Evolutionary conservation across 2,888 invertebrate genomes (phyloP).

Genomic region (Mycalesis mineus): DNA sequence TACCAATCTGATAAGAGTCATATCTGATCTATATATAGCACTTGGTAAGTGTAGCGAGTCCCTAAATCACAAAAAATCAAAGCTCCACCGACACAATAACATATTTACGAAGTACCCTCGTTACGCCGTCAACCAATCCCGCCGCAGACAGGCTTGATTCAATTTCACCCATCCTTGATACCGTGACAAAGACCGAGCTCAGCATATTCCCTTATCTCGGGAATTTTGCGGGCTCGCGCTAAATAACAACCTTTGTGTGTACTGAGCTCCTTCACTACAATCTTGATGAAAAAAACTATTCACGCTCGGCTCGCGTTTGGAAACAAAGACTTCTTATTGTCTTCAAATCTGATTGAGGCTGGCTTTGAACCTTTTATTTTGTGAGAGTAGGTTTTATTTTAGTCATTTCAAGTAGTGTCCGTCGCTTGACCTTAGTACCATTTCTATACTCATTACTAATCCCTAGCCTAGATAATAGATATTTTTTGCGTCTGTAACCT

Average conservation of each 20-base stretch:
- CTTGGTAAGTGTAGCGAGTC: too few species aligned
- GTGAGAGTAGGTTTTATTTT: neutral
- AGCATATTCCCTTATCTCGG: slow-evolving; percentile 14
- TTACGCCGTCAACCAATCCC: slow-evolving; percentile 9
- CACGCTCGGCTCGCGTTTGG: slow-evolving; percentile 9
- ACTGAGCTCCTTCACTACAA: slow-evolving; percentile 16
- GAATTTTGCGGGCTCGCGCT: slow-evolving; percentile 11
- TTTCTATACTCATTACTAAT: too few species aligned
- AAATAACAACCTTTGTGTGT: slow-evolving; percentile 13
- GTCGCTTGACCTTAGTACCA: neutral
- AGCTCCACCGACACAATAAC: slow-evolving; percentile 1
- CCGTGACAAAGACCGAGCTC: slow-evolving; percentile 14
- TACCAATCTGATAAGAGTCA: too few species aligned
- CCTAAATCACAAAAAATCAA: slow-evolving; percentile 1
- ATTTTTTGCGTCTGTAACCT: too few species aligned
- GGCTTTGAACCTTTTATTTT: neutral
- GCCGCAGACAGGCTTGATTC: slow-evolving; percentile 14
- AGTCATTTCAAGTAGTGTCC: neutral
- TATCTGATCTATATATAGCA: too few species aligned
- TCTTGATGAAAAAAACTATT: slow-evolving; percentile 21
- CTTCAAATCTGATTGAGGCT: slow-evolving; percentile 7
- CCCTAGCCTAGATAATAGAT: too few species aligned
- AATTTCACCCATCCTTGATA: slow-evolving; percentile 21
- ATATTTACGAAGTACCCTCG: slow-evolving; percentile 2
- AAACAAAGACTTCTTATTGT: slow-evolving; percentile 7